Conservation (phyloP, 2,113 vertebrate species). For the Cygnus atratus region DNA sequence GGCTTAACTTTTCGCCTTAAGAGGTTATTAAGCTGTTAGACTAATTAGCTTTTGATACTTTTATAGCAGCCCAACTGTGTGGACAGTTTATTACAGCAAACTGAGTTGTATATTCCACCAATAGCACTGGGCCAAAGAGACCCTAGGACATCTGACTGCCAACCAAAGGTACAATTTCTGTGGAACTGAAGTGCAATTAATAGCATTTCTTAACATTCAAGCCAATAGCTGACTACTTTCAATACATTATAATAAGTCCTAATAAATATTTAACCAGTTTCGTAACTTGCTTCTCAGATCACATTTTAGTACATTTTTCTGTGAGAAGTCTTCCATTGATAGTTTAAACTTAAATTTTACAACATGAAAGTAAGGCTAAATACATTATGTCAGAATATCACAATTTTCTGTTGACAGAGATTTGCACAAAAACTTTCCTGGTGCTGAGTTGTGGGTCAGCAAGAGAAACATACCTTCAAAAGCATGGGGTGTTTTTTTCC, state of each 20-base stretch:
- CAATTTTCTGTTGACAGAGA: background rate
- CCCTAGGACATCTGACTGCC: background rate
- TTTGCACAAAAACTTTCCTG: background rate
- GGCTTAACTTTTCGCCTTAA: background rate
- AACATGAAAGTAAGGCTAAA: background rate
- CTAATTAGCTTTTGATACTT: background rate
- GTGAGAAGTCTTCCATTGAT: background rate
- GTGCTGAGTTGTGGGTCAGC: background rate
- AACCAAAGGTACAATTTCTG: slow-evolving; percentile 47
- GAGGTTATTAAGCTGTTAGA: background rate
- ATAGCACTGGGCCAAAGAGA: background rate
- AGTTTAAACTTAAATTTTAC: background rate
- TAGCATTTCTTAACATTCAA: background rate
- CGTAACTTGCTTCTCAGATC: background rate
- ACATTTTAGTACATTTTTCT: background rate
- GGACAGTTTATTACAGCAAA: background rate
- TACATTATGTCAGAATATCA: background rate
- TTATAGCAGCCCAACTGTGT: slow-evolving; percentile 5
- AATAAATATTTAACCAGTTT: background rate
- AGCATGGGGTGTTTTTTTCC: background rate
- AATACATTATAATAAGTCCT: background rate
- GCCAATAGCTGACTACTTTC: background rate
- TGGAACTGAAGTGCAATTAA: background rate
- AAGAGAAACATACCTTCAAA: background rate
- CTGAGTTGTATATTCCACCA: background rate